phyloP scores from a whole-genome alignment of 2,113 vertebrate genomes.

The Puma concolor region DNA sequence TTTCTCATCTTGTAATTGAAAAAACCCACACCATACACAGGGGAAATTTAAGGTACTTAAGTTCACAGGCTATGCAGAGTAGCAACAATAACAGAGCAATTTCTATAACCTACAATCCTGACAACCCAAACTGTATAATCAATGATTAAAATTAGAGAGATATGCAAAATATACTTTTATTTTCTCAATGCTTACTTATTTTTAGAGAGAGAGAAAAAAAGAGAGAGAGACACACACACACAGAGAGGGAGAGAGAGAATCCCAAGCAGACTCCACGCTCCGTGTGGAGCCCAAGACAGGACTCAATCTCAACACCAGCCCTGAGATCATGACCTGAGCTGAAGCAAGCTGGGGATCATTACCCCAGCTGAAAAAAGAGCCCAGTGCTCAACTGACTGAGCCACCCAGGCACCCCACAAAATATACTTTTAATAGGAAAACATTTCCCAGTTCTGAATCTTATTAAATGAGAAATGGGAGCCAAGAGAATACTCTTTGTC shows the following conservation, averaged over 20 bases:
- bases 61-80: neutral
- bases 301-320: no score
- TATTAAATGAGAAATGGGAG: neutral
- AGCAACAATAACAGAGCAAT: neutral
- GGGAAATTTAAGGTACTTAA: neutral
- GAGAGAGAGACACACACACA: no score
- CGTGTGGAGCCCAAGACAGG: no score
- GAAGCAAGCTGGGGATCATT: no score
- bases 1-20: neutral
- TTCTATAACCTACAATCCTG: neutral
- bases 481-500: neutral
- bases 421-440: neutral
- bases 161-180: neutral
- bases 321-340: no score
- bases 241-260: no score
- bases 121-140: neutral
- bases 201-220: no score
- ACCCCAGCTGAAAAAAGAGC: no score
- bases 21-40: neutral
- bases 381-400: no score
- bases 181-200: no score
- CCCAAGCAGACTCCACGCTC: no score
- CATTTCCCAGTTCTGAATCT: neutral
- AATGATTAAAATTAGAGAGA: neutral
- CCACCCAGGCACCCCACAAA: neutral